phyloP scores from a whole-genome alignment of 2,888 invertebrate species.

The Diachrysia chrysitis region DNA sequence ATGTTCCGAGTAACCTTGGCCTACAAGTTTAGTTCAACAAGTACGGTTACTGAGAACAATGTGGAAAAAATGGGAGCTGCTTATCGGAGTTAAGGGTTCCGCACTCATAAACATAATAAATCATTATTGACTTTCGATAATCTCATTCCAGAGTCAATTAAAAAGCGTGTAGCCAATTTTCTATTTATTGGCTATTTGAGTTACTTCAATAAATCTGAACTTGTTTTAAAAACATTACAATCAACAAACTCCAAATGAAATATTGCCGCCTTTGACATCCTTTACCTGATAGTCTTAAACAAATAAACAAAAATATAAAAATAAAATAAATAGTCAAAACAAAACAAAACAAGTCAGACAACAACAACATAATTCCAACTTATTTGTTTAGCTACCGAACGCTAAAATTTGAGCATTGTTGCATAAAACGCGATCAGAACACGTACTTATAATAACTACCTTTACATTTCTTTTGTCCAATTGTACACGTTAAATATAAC shows the following conservation, averaged over 20 bases:
- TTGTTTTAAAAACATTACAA: not conserved
- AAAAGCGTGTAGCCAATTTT: no score
- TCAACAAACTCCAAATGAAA: slow-evolving; percentile 2
- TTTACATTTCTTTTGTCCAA: slow-evolving; percentile 28
- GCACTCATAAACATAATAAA: slow-evolving; percentile 7
- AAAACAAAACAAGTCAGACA: slow-evolving; percentile 16
- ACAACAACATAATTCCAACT: not conserved
- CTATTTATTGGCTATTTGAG: no score
- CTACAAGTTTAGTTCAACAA: slow-evolving; percentile 64
- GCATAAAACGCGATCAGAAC: slow-evolving; percentile 35
- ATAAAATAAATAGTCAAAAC: not conserved
- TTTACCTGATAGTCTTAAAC: not conserved
- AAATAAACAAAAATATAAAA: slow-evolving; percentile 1
- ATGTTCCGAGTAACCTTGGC: slow-evolving; percentile 72
- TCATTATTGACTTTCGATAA: no score
- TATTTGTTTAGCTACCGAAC: slow-evolving; percentile 21
- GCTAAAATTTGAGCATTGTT: slow-evolving; percentile 46
- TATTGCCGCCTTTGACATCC: slow-evolving; percentile 1
- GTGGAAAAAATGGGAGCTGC: slow-evolving; percentile 35
- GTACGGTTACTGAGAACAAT: slow-evolving; percentile 48
- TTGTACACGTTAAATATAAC: slow-evolving; percentile 34
- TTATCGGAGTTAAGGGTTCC: slow-evolving; percentile 21
- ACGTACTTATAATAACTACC: slow-evolving; percentile 39
- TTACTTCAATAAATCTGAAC: no score
- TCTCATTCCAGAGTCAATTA: no score